Percentiles rank a stretch among this genome's conserved stretches.
Evolutionary conservation across 2,113 vertebrate species (phyloP).

Genomic region (Scomber colias): DNA sequence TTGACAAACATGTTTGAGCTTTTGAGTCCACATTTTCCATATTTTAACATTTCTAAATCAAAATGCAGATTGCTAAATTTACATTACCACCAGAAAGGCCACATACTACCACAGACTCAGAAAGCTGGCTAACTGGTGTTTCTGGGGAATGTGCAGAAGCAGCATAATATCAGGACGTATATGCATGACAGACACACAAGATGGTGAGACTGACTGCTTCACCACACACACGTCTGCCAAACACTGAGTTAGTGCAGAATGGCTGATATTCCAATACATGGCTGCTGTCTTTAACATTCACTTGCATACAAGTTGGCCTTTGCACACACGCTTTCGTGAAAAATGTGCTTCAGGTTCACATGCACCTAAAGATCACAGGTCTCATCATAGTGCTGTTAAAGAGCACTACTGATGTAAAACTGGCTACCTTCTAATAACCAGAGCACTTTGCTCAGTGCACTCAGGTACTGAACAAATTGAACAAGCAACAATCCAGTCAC

Average conservation of each 20-base stretch:
- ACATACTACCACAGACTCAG: not conserved
- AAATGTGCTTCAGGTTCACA: no score
- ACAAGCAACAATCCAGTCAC: not conserved
- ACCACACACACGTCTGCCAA: not conserved
- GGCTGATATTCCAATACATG: not conserved
- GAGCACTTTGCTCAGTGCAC: not conserved
- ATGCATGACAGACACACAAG: not conserved
- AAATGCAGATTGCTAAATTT: no score
- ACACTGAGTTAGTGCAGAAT: not conserved
- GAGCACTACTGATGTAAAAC: not conserved
- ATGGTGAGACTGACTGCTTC: not conserved
- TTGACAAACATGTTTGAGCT: constrained; percentile 19
- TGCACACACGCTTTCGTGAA: no score
- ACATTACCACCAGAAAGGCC: not conserved
- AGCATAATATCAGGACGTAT: constrained; percentile 1
- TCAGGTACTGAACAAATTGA: constrained; percentile 12
- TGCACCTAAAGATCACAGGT: no score
- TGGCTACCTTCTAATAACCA: not conserved
- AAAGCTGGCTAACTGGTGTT: not conserved
- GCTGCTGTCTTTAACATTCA: not conserved
- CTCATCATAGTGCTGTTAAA: not conserved
- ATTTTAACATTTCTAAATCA: constrained; percentile 7
- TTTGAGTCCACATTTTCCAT: constrained; percentile 9
- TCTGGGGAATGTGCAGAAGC: not conserved
- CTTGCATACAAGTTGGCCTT: not conserved